Conservation (phyloP, 2,797 vertebrate genomes). For the Onychomys leucogaster region DNA sequence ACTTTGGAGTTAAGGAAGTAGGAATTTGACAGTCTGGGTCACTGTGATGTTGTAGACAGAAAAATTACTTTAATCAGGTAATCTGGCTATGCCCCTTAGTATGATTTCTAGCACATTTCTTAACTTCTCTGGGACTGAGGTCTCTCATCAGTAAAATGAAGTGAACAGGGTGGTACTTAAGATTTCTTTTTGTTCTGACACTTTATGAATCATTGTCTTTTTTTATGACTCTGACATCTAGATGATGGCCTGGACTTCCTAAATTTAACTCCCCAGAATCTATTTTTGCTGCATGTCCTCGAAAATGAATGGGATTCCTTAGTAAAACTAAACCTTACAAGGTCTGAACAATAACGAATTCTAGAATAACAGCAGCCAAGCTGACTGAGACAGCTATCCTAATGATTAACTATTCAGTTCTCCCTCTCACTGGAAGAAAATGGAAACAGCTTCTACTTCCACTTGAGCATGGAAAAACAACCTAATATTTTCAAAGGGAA, state of each 20-base stretch:
- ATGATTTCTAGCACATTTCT: constrained; percentile 39
- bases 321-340: constrained; percentile 75
- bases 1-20: constrained; percentile 33
- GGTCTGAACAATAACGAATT: constrained; percentile 72
- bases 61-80: constrained; percentile 65
- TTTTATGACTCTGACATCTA: constrained; percentile 78
- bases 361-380: constrained; percentile 61
- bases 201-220: constrained; percentile 76
- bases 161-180: constrained; percentile 64
- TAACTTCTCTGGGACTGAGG: constrained; percentile 55
- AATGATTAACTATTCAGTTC: constrained; percentile 27
- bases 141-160: constrained; percentile 74
- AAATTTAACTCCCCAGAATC: constrained; percentile 76
- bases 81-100: constrained; percentile 44
- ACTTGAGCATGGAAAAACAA: constrained; percentile 21
- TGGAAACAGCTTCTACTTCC: constrained; percentile 54
- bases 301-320: constrained; percentile 80
- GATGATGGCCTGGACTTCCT: constrained; percentile 76
- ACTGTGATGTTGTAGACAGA: constrained; percentile 40
- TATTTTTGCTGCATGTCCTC: constrained; percentile 78
- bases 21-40: constrained; percentile 52
- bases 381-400: constrained; percentile 49
- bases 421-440: constrained; percentile 66
- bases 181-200: constrained; percentile 74
- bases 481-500: constrained; percentile 63